A percentile compares a stretch with the other conserved stretches of the same genome.
Evolutionary conservation across 1,140 invertebrate species (phyloP).

Genomic region (Heliconius nattereri): DNA sequence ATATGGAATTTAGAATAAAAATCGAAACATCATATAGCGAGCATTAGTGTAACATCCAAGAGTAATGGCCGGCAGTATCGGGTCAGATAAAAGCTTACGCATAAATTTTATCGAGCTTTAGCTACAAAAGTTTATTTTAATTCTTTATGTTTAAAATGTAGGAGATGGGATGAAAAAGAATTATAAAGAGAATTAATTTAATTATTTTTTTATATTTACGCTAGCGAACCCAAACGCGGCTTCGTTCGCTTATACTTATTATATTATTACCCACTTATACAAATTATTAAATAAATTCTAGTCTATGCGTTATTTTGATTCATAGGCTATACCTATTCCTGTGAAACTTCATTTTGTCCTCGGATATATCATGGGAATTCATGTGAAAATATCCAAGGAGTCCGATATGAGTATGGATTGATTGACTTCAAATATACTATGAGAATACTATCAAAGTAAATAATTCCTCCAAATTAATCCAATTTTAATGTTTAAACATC

Average conservation of each 20-base stretch:
- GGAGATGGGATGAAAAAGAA: background rate
- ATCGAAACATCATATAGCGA: constrained; percentile 4
- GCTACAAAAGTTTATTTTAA: constrained; percentile 32
- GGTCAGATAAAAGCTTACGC: constrained; percentile 34
- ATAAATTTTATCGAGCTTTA: constrained; percentile 38
- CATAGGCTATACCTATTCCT: too few species aligned
- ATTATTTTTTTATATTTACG: background rate
- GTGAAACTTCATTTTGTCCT: too few species aligned
- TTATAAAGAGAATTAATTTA: background rate
- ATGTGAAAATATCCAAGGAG: too few species aligned
- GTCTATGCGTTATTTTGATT: too few species aligned
- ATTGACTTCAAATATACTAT: too few species aligned
- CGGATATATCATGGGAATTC: too few species aligned
- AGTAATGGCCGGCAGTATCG: constrained; percentile 34
- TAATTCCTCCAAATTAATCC: background rate
- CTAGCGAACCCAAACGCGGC: too few species aligned
- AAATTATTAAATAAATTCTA: too few species aligned
- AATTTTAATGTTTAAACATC: background rate
- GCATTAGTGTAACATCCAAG: constrained; percentile 19
- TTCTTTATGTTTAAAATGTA: constrained; percentile 18
- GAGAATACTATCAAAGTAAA: too few species aligned
- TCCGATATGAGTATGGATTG: too few species aligned
- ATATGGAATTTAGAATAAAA: constrained; percentile 3
- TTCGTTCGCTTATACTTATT: too few species aligned
- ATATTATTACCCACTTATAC: too few species aligned